Conservation (phyloP, 2,113 vertebrate species). For the Scomber japonicus region DNA sequence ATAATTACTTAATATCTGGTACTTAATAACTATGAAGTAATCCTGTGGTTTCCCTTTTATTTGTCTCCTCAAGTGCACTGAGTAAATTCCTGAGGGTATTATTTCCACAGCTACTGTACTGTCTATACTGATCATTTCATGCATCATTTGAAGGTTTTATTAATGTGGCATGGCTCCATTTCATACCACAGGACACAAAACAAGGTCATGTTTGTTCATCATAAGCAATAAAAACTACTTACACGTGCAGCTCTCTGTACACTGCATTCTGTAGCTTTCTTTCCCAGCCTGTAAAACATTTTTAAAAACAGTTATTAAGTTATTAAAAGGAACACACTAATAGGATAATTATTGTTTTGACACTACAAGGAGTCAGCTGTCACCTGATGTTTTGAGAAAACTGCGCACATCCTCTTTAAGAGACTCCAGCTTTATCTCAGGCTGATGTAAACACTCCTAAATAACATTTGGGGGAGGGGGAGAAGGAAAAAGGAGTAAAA, state of each 20-base stretch:
- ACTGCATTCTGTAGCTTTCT: constrained; percentile 98
- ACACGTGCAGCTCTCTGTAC: constrained; percentile 94
- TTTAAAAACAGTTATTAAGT: background rate
- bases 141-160: background rate
- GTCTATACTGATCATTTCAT: background rate
- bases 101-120: too few species aligned
- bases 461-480: background rate
- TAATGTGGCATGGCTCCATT: background rate
- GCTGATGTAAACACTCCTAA: constrained; percentile 92
- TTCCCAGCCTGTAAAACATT: constrained; percentile 91
- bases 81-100: background rate
- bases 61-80: background rate
- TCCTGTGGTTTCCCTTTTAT: background rate
- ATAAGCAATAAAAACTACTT: constrained; percentile 52
- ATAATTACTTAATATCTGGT: too few species aligned
- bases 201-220: background rate
- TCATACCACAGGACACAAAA: background rate
- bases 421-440: constrained; percentile 93
- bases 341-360: background rate
- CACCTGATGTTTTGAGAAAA: constrained; percentile 94
- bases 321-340: background rate
- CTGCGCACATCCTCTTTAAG: constrained; percentile 94
- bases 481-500: background rate
- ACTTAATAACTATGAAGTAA: background rate
- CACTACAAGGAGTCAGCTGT: too few species aligned